A percentile compares a stretch with the other conserved stretches of the same genome.
Evolutionary conservation across 2,113 vertebrate species (phyloP).

Genomic region (Solea senegalensis): DNA sequence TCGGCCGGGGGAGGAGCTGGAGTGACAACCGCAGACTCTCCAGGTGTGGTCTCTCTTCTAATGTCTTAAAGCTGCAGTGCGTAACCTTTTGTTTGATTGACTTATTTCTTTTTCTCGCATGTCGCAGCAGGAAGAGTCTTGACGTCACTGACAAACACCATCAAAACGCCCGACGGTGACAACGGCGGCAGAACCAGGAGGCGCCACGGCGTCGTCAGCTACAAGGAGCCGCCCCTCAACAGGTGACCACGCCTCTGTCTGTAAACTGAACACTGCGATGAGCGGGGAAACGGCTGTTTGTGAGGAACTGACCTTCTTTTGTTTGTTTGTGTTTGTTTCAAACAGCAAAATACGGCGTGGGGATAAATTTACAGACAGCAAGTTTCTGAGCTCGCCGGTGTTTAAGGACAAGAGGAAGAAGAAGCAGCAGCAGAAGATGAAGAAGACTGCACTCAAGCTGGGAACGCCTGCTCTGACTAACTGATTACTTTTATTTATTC

Average conservation of each 20-base stretch:
- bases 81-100: too few species aligned
- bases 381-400: constrained; percentile 73
- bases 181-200: constrained; percentile 49
- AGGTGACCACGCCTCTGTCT: constrained; percentile 51
- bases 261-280: not conserved
- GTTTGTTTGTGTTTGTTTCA: not conserved
- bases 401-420: constrained; percentile 71
- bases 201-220: constrained; percentile 56
- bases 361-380: constrained; percentile 73
- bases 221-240: constrained; percentile 79
- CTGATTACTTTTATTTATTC: constrained; percentile 13
- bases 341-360: constrained; percentile 82
- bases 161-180: constrained; percentile 18
- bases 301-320: not conserved
- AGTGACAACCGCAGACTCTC: constrained; percentile 2
- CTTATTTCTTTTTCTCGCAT: not conserved
- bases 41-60: constrained; percentile 38
- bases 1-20: not conserved
- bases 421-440: not conserved
- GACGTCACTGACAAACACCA: constrained; percentile 71
- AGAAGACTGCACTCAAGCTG: not conserved
- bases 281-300: not conserved
- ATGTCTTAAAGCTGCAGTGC: too few species aligned
- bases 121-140: constrained; percentile 61
- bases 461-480: not conserved